Base-by-base conservation (phyloP, 2,113 vertebrate genomes). In the Misgurnus anguillicaudatus region DNA sequence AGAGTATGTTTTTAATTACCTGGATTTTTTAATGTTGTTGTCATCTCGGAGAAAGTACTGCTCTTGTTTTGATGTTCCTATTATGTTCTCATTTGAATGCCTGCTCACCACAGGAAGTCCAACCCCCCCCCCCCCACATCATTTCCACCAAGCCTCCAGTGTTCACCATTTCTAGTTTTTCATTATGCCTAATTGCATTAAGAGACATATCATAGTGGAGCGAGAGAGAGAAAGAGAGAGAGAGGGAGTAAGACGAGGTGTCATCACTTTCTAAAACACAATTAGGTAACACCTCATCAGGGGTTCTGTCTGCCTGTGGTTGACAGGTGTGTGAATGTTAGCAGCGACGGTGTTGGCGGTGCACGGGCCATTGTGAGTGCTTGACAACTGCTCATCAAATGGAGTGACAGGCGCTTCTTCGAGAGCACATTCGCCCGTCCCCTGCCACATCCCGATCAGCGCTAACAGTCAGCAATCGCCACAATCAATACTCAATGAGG, bases 221-320 rank as follows among this genome's bases (percentile, higher is more conserved):
- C 45, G 41, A 81, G 70, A 81, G 61, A 71, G 62, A 64, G 65
- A 77, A 45, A 80, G 72, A 80, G 42, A 66, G 67, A 72, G 66
- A 64, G 74, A 77, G 31, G 39, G 77, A 73, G 55, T 74, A 64
- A 87, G 86, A 88, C 48, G 80, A 86, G 92, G 92, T 92, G 92
- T 94, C 89, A 87, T 90, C 91, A 89, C 92, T 93, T 95, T 94
- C 93, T 92, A 94, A 95, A 94, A 94, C 92, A 95, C 93, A 94
- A 94, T 94, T 93, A 94, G 94, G 95, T 94, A 96, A 94, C 94
- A 95, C 94, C 94, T 94, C 94, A 94, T 95, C 95, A 95, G 91
- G 90, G 89, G 89, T 85, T 89, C 90, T 91, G 90, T 86, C 93
- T 92, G 90, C 90, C 82, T 66, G 91, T 88, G 89, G 92, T 90